Evolutionary conservation across 2,888 invertebrate species (phyloP).

Genomic region (Sesia apiformis): DNA sequence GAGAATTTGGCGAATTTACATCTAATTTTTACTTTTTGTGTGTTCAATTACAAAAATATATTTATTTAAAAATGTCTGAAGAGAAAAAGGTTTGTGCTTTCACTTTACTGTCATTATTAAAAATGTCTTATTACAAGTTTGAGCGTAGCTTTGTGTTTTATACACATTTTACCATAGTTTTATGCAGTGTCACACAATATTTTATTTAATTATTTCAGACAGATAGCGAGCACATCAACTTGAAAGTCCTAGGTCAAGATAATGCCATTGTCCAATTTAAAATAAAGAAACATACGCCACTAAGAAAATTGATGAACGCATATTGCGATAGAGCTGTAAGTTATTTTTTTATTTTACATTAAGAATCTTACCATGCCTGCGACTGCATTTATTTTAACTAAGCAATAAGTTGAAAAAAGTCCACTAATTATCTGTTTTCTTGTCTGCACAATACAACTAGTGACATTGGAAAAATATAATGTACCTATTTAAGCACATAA

Average conservation of each 20-base stretch:
- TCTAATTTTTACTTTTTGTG: conserved; percentile 31
- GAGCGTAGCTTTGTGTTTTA: conserved; percentile 26
- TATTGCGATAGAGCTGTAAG: conserved; percentile 90
- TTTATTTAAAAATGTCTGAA: conserved; percentile 73
- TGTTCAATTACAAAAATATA: conserved; percentile 35
- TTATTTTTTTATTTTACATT: neutral
- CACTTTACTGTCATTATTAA: conserved; percentile 43
- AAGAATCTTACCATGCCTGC: no score
- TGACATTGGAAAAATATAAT: no score
- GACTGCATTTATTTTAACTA: no score
- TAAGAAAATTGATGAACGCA: conserved; percentile 95
- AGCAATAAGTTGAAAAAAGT: no score
- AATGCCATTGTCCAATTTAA: conserved; percentile 97
- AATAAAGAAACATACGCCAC: conserved; percentile 96
- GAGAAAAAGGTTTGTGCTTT: conserved; percentile 72
- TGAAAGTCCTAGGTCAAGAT: conserved; percentile 96
- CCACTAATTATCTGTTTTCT: no score
- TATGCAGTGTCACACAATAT: neutral
- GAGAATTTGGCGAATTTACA: conserved; percentile 28
- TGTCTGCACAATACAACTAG: no score
- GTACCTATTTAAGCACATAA: no score
- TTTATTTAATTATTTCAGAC: conserved; percentile 32
- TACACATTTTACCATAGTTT: conserved; percentile 26
- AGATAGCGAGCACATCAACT: conserved; percentile 92
- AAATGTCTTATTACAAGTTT: neutral